Evolutionary conservation across 1,140 invertebrate genomes (phyloP), one percentile per base, ranked within the genome.

Genomic region (Drosophila miranda): DNA sequence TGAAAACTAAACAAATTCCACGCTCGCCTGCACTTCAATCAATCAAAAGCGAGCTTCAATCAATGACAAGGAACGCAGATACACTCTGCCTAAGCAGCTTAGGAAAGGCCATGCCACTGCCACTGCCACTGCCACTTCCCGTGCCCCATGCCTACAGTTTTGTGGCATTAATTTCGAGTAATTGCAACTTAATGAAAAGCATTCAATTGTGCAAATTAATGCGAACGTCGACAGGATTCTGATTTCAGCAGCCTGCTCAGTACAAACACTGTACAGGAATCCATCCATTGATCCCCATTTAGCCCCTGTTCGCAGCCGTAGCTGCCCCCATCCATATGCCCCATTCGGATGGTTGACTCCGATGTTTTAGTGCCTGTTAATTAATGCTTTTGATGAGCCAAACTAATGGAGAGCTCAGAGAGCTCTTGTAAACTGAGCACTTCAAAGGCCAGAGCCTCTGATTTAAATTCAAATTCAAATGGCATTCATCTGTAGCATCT

Each of bases 121-220:
- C 41, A 16, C 41, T 16, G 6, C 21, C 21, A 1, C n/a, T 9
- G 13, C 6, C 28, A 16, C 16, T 16, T 16, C 0, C 7, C 34
- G 4, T 8, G 4, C 34, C n/a, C 4, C 13, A 14, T 6, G 7
- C 14, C 41, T 14, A n/a, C 59, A 55, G 43, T 51, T 66, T 67
- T 67, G 34, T 45, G 68, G 51, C 62, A 83, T 83, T 83, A 71
- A 78, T 83, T 79, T 84, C 56, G 72, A 57, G 62, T 79, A 80
- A 83, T 83, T 80, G 73, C 59, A 80, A 73, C 81, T 83, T 84
- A 83, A 83, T 83, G 76, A 76, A 83, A 83, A 79, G 74, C 76
- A 83, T 83, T 83, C 76, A 86, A 84, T 83, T 83, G 81, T 61
- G 62, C 80, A 83, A 83, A 83, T 84, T 75, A 83, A 78, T 83